phyloP scores from a whole-genome alignment of 2,888 invertebrate species.

The Tinea semifulvella region DNA sequence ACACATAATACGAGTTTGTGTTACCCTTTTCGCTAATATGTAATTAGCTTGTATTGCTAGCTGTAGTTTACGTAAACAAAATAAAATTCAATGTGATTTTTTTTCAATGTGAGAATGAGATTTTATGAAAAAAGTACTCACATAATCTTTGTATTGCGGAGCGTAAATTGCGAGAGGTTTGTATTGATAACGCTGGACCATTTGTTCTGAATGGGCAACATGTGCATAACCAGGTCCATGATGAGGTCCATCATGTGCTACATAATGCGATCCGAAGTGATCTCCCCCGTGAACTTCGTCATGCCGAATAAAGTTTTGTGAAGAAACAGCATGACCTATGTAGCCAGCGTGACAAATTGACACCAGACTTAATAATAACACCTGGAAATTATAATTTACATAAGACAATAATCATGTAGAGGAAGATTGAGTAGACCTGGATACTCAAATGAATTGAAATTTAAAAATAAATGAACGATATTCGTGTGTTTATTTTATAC shows the following conservation, averaged over 20 bases:
- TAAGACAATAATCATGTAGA: background rate
- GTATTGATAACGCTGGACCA: slow-evolving; percentile 14
- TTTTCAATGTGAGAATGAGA: too few species aligned
- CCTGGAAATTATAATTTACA: slow-evolving; percentile 17
- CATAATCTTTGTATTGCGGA: slow-evolving; percentile 19
- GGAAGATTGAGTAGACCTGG: too few species aligned
- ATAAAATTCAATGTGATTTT: too few species aligned
- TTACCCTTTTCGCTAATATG: too few species aligned
- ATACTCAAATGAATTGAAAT: too few species aligned
- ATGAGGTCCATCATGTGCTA: background rate
- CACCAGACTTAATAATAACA: slow-evolving; percentile 16
- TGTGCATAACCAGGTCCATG: background rate
- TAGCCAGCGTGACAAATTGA: slow-evolving; percentile 18
- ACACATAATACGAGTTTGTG: too few species aligned
- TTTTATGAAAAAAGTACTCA: slow-evolving; percentile 17
- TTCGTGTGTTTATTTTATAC: too few species aligned
- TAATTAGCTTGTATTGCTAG: too few species aligned
- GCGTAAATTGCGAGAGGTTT: slow-evolving; percentile 21
- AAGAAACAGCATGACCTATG: slow-evolving; percentile 24
- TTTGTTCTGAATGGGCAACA: slow-evolving; percentile 13
- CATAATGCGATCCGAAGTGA: background rate
- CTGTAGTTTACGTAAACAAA: too few species aligned
- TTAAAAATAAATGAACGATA: too few species aligned
- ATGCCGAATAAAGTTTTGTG: slow-evolving; percentile 27
- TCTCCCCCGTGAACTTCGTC: slow-evolving; percentile 16